phyloP scores from a whole-genome alignment of 2,888 invertebrate genomes.

The Slavum lentiscoides region DNA sequence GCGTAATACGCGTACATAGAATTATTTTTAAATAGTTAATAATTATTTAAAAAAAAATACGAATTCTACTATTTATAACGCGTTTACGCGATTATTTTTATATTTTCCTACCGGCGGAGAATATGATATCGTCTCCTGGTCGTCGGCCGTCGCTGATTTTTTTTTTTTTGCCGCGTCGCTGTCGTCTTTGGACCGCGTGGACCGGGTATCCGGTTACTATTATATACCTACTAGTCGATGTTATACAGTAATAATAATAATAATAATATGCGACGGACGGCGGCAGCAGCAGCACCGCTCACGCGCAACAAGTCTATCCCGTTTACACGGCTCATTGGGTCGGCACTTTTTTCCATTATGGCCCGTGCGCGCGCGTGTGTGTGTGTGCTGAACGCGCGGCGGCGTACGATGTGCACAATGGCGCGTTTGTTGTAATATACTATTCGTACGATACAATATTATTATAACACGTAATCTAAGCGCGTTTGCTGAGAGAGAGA shows the following conservation, averaged over 20 bases:
- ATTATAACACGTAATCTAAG: not conserved
- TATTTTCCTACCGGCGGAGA: not conserved
- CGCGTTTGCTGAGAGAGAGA: conserved; percentile 1
- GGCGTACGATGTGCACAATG: too few relatives aligned
- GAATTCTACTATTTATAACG: too few relatives aligned
- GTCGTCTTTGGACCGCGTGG: not conserved
- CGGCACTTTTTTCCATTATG: conserved; percentile 30
- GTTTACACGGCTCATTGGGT: conserved; percentile 51
- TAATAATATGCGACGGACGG: not conserved
- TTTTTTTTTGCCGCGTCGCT: not conserved
- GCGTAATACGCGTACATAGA: too few relatives aligned
- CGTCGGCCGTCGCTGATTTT: not conserved
- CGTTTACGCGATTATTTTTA: not conserved
- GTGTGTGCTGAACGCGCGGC: too few relatives aligned
- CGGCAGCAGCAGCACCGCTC: not conserved
- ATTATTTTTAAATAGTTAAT: too few relatives aligned
- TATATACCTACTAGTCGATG: not conserved
- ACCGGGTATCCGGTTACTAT: conserved; percentile 38
- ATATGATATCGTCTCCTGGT: too few relatives aligned
- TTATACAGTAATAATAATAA: not conserved
- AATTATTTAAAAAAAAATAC: too few relatives aligned
- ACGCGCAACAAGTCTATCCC: conserved; percentile 50
- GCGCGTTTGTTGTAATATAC: conserved; percentile 1
- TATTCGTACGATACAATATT: too few relatives aligned
- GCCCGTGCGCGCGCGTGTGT: too few relatives aligned